These are phyloP conservation scores for Kryptolebias marmoratus DNA, from an alignment of 2,113 vertebrate species.

Conservation along the genomic window DNA sequence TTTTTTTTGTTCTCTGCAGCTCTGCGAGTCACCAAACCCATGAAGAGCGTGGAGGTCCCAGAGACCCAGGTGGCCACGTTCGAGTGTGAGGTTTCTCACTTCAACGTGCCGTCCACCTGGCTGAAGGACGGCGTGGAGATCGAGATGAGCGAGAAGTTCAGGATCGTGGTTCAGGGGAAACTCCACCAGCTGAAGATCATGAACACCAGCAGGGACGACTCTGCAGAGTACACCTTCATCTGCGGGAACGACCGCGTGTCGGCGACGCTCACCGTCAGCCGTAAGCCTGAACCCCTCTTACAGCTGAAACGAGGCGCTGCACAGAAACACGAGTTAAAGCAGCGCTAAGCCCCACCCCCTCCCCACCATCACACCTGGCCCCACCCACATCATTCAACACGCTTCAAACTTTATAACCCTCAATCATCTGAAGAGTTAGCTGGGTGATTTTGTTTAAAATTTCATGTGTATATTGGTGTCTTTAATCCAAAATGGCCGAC, in stretches of 20 bases:
- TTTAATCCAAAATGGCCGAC: no score
- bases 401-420: no score
- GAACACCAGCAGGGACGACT: slow-evolving; percentile 92
- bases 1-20: slow-evolving; percentile 72
- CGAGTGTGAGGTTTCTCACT: slow-evolving; percentile 97
- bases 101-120: slow-evolving; percentile 95
- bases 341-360: no score
- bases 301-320: no score
- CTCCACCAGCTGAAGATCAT: slow-evolving; percentile 96
- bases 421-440: no score
- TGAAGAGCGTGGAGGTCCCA: slow-evolving; percentile 90
- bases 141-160: slow-evolving; percentile 97
- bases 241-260: slow-evolving; percentile 93
- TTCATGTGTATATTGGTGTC: no score
- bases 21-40: slow-evolving; percentile 91
- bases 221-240: slow-evolving; percentile 92
- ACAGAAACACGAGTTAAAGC: no score
- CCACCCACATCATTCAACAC: no score
- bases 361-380: no score
- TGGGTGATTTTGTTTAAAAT: no score
- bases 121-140: slow-evolving; percentile 96
- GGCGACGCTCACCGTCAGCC: slow-evolving; percentile 88
- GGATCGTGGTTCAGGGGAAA: slow-evolving; percentile 95
- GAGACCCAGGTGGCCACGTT: slow-evolving; percentile 97
- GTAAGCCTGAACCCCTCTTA: slow-evolving; percentile 70